phyloP scores from a whole-genome alignment of 1,140 invertebrate species.

The Drosophila lacteicornis region DNA sequence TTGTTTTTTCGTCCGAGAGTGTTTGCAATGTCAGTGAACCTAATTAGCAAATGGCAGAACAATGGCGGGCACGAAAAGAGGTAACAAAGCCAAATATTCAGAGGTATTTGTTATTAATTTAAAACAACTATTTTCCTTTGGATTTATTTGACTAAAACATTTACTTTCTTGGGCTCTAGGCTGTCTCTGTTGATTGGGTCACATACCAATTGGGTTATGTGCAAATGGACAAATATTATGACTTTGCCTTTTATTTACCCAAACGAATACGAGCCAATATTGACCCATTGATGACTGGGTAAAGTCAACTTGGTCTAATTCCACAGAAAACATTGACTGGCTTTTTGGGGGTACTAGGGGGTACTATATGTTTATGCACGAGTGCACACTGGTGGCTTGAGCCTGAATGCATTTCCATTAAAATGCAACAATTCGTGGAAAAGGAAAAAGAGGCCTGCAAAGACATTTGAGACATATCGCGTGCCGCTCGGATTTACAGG shows the following conservation, averaged over 20 bases:
- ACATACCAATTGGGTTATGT: constrained; percentile 11
- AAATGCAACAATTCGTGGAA: constrained; percentile 47
- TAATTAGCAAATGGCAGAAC: constrained; percentile 22
- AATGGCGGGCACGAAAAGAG: neutral
- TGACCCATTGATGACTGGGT: constrained; percentile 43
- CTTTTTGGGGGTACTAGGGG: constrained; percentile 14
- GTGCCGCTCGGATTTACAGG: constrained; percentile 18
- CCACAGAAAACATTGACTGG: constrained; percentile 12
- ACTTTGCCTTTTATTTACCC: constrained; percentile 12
- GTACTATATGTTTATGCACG: constrained; percentile 18
- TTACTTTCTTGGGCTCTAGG: neutral
- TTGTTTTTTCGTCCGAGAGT: neutral
- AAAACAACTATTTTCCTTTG: neutral
- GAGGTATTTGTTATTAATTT: neutral
- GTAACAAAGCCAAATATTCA: neutral
- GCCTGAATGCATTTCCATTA: constrained; percentile 22
- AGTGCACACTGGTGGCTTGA: neutral
- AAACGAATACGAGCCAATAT: constrained; percentile 26
- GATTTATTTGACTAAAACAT: neutral
- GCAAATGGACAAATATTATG: constrained; percentile 42
- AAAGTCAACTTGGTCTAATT: constrained; percentile 30
- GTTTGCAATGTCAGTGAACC: constrained; percentile 29
- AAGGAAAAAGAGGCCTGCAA: constrained; percentile 18
- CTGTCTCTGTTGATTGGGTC: constrained; percentile 27
- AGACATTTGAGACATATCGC: constrained; percentile 51